Base-by-base conservation (phyloP, 1,140 invertebrate genomes). In the Zeugodacus cucurbitae region DNA sequence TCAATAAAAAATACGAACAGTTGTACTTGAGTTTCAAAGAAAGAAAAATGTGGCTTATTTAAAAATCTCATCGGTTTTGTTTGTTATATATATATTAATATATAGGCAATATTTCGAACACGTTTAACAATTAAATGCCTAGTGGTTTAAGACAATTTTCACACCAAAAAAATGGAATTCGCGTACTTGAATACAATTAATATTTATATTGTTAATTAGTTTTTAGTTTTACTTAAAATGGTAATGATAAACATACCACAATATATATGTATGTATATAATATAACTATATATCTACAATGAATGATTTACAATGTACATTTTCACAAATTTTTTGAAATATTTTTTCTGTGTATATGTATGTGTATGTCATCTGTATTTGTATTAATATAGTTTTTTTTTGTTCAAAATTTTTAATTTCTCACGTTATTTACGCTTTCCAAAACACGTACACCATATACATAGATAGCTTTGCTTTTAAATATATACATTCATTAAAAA, bases 281-380 rank as follows among this genome's bases (percentile, higher is more conserved):
- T 90, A 91, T 89, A 85, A 89, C 90, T 90, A 54, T 44, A 48
- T 82, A 82, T 26, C 74, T 48, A 82, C 41, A 82, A 82, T 82
- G 41, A 44, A 17, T 82, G 37, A 82, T 82, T 82, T 82, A 48
- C 74, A 82, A 48, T 82, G 74, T 22, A 74, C 17, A 74, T 8
- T n/a, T 74, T 41, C 32, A 70, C 64, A 70, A 62, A 10, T 74
- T 74, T 74, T n/a, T 44, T n/a, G 29, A n/a, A n/a, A n/a, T n/a
- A n/a, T 70, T 41, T n/a, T 41, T 34, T 44, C 44, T 74, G 17
- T 41, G 22, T 82, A 54, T 54, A 82, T 82, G 17, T 82, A 48
- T 48, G n/a, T 82, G 3, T 82, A 54, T 82, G 10, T 48, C 29
- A 14, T n/a, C 34, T 48, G 8, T 17, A 82, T 44, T 44, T 74